A percentile compares a stretch with the other conserved stretches of the same genome.
phyloP scores from a whole-genome alignment of 2,113 vertebrate genomes.

The crab-eating macaque (Macaca fascicularis) region T2T-MFA8v1.1 NC_088375.1:227715001-227715500 shows the following conservation, averaged over 20 bases:
- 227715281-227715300: background rate
- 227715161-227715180: background rate
- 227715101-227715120: too few relatives aligned
- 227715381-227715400: slow-evolving; percentile 82
- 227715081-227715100: background rate
- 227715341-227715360: slow-evolving; percentile 83
- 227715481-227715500: slow-evolving; percentile 93
- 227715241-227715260: background rate
- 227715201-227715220: background rate
- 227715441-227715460: slow-evolving; percentile 96
- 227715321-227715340: slow-evolving; percentile 52
- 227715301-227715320: slow-evolving; percentile 51
- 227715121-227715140: background rate
- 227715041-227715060: background rate
- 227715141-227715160: background rate
- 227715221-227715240: slow-evolving; percentile 10
- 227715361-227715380: slow-evolving; percentile 88
- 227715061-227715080: background rate
- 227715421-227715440: slow-evolving; percentile 94
- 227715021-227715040: too few relatives aligned
- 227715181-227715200: background rate
- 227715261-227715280: background rate
- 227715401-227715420: slow-evolving; percentile 97
- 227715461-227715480: slow-evolving; percentile 99
- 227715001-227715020: background rate